Conservation (phyloP, 2,113 vertebrate genomes). For the Thamnophis sirtalis region DNA sequence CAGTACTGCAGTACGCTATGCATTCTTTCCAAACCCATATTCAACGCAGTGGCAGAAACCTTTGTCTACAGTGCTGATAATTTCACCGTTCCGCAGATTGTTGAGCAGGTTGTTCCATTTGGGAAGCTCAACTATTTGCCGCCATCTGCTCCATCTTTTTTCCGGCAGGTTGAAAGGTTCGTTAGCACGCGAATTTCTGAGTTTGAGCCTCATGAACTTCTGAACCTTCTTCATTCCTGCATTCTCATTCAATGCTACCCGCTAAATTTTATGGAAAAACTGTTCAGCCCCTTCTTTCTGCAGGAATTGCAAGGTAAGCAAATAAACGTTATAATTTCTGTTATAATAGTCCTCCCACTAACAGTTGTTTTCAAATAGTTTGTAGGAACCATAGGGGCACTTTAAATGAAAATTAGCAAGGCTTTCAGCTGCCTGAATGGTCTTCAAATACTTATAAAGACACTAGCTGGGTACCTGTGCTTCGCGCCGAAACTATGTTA, state of each 20-base stretch:
- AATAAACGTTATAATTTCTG: background rate
- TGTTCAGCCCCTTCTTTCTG: conserved; percentile 87
- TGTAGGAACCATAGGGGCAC: background rate
- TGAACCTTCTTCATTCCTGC: conserved; percentile 84
- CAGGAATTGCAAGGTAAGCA: conserved; percentile 83
- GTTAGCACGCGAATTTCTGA: conserved; percentile 65
- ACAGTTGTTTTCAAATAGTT: background rate
- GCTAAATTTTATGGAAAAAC: conserved; percentile 84
- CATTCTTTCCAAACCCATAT: conserved; percentile 77
- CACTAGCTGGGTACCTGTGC: too few relatives aligned
- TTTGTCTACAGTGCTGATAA: conserved; percentile 79
- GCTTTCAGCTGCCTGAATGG: background rate
- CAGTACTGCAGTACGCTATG: conserved; percentile 76
- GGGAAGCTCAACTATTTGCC: conserved; percentile 86
- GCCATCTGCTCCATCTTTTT: conserved; percentile 75
- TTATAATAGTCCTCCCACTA: background rate
- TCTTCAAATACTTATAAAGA: background rate
- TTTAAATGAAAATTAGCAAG: background rate
- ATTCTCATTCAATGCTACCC: conserved; percentile 83
- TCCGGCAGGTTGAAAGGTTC: conserved; percentile 78
- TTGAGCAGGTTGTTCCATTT: conserved; percentile 76
- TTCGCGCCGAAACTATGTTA: too few relatives aligned
- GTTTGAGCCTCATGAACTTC: conserved; percentile 78
- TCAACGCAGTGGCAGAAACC: conserved; percentile 78
- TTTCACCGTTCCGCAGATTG: conserved; percentile 77